These are phyloP conservation scores for Gallinago stenura DNA, from an alignment of 2,797 vertebrate species.

Conservation along the genomic window DNA sequence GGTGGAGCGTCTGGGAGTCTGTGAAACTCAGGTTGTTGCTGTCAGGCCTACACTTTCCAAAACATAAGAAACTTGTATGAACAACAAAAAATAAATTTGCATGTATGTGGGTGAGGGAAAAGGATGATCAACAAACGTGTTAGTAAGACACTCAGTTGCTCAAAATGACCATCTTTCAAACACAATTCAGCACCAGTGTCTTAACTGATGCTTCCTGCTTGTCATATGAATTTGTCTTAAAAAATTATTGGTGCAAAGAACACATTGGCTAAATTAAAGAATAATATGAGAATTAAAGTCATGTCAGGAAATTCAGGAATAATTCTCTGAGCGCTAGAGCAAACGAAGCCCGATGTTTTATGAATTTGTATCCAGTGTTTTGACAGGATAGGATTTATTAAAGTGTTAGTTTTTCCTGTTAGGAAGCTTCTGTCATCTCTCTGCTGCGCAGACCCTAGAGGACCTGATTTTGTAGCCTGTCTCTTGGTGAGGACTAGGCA, in stretches of 20 bases:
- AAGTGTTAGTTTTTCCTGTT: background rate
- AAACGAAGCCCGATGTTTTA: background rate
- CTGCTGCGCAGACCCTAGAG: background rate
- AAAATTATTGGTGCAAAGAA: background rate
- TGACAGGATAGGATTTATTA: background rate
- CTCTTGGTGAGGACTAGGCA: background rate
- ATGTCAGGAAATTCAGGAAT: background rate
- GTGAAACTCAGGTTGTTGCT: background rate
- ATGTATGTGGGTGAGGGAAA: background rate
- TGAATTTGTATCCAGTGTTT: background rate
- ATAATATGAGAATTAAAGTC: background rate
- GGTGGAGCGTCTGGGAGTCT: background rate
- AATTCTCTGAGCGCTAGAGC: background rate
- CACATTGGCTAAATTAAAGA: background rate
- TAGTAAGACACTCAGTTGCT: background rate
- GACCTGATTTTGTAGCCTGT: background rate
- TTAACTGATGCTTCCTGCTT: background rate
- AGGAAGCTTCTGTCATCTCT: background rate
- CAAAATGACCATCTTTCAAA: background rate
- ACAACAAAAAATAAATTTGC: background rate
- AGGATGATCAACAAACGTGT: background rate
- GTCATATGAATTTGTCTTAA: background rate
- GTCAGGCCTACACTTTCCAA: background rate
- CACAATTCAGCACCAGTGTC: background rate
- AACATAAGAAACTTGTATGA: background rate